Base-by-base conservation (phyloP, 2,113 vertebrate genomes). In the Osmerus eperlanus region DNA sequence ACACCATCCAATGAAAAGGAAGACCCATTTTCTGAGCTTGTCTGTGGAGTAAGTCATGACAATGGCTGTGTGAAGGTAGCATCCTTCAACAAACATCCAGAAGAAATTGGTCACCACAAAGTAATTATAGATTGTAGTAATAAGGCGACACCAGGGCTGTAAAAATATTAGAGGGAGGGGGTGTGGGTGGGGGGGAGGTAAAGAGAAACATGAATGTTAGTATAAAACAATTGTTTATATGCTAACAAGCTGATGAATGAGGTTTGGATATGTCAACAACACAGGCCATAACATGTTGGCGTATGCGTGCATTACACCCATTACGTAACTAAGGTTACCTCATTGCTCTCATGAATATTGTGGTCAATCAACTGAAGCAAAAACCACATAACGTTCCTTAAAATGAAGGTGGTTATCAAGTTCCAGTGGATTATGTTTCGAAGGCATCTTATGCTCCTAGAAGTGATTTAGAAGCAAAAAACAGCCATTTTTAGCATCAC, bases 11-110 rank as follows among this genome's bases (percentile, higher is more conserved):
- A 98, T 95, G 91, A 97, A 96, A 81, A 99, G 95, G 83, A 99
- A 99, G 67, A 97, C 93, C 95, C 97, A 95, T 85, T 98, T 98
- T 65, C 93, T 88, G 67, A 99, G 94, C 78, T 94, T 96, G 74
- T 99, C 96, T 0, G 97, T 98, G 47, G 96, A 99, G 76, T 98
- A 99, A n/a, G 97, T 97, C 97, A 99, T 96, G 61, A 96, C 97
- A 11, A 99, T 95, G 52, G 96, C 97, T 0, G 96, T 98, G 87
- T 99, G 97, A 28, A 99, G 94, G 87, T 99, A 99, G 84, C 96
- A 99, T 74, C 97, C 97, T 85, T 99, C 97, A 53, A 96, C 97
- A 68, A 99, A 99, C 97, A 99, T 99, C 97, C 97, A 99, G 91
- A 99, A 99, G 85, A 99, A 99, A 85, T 98, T 99, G 32, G 97